phyloP scores from a whole-genome alignment of 2,797 vertebrate species.

The Danio albolineatus region DNA sequence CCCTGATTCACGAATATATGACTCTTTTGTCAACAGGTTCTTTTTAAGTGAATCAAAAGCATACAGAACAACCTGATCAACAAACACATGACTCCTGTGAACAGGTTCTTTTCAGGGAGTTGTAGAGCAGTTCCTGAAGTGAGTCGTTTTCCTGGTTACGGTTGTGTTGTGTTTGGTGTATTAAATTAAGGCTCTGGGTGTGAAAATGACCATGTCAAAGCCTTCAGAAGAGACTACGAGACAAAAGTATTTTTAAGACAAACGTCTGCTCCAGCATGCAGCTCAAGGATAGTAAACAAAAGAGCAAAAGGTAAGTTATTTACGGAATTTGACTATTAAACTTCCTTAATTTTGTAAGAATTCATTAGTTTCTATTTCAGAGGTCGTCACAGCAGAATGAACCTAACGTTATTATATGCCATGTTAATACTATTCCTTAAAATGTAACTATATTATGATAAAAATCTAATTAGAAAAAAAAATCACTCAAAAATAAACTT shows the following conservation, averaged over 20 bases:
- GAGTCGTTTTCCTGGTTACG: slow-evolving; percentile 54
- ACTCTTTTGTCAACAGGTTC: too few relatives aligned
- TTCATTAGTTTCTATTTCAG: too few relatives aligned
- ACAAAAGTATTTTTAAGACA: too few relatives aligned
- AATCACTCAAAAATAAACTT: too few relatives aligned
- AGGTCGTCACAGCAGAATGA: too few relatives aligned
- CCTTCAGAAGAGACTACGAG: slow-evolving; percentile 14
- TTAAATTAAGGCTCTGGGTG: slow-evolving; percentile 41
- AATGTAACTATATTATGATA: too few relatives aligned
- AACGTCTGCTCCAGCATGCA: slow-evolving; percentile 40
- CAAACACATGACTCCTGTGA: not conserved
- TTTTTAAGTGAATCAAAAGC: too few relatives aligned
- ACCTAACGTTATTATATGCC: not conserved
- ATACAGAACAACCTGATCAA: too few relatives aligned
- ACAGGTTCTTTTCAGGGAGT: not conserved
- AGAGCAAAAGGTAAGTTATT: slow-evolving; percentile 58
- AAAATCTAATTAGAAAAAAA: too few relatives aligned
- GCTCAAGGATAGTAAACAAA: slow-evolving; percentile 44
- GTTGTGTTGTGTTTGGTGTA: slow-evolving; percentile 39
- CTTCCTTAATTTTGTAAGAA: not conserved
- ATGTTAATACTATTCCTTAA: too few relatives aligned
- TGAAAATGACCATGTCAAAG: slow-evolving; percentile 39
- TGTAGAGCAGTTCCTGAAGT: slow-evolving; percentile 3
- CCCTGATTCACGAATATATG: too few relatives aligned
- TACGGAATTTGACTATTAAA: not conserved